These are phyloP conservation scores for Apogon hyalosoma DNA, from an alignment of 2,797 vertebrate genomes.

Conservation along the genomic window DNA sequence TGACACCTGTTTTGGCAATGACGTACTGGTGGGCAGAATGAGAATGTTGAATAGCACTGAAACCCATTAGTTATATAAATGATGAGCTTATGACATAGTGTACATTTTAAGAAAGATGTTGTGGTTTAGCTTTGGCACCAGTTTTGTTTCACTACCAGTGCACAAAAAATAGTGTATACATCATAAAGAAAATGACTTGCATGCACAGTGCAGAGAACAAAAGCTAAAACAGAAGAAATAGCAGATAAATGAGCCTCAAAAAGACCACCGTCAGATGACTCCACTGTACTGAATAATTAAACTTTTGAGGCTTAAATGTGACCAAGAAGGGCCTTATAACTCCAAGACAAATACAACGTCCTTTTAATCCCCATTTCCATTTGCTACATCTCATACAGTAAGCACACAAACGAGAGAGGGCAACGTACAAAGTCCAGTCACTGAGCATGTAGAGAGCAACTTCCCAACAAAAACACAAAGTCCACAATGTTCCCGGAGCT, in stretches of 20 bases:
- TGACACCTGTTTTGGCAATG: too few species aligned
- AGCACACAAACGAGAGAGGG: constrained; percentile 75
- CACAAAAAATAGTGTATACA: constrained; percentile 36
- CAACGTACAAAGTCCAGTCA: constrained; percentile 77
- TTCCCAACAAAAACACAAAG: constrained; percentile 64
- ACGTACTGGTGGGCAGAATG: too few species aligned
- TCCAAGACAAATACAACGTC: constrained; percentile 75
- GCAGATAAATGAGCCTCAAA: constrained; percentile 36
- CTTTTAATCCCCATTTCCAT: constrained; percentile 76
- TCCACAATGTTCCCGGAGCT: constrained; percentile 64
- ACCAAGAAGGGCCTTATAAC: constrained; percentile 51
- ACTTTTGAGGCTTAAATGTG: constrained; percentile 12
- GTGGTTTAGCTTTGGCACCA: background rate
- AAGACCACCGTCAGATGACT: constrained; percentile 24
- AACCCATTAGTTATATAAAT: constrained; percentile 11
- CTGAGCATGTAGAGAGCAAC: constrained; percentile 70
- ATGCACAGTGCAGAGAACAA: constrained; percentile 48
- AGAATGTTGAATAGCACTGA: constrained; percentile 1
- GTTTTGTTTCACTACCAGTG: constrained; percentile 9
- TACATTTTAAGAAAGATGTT: background rate
- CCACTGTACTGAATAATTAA: background rate
- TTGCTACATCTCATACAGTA: constrained; percentile 80
- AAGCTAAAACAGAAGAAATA: constrained; percentile 48
- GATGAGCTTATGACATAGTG: constrained; percentile 7
- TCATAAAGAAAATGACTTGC: constrained; percentile 36